Conservation (phyloP, 2,113 vertebrate species). For the Leucosticte australis region DNA sequence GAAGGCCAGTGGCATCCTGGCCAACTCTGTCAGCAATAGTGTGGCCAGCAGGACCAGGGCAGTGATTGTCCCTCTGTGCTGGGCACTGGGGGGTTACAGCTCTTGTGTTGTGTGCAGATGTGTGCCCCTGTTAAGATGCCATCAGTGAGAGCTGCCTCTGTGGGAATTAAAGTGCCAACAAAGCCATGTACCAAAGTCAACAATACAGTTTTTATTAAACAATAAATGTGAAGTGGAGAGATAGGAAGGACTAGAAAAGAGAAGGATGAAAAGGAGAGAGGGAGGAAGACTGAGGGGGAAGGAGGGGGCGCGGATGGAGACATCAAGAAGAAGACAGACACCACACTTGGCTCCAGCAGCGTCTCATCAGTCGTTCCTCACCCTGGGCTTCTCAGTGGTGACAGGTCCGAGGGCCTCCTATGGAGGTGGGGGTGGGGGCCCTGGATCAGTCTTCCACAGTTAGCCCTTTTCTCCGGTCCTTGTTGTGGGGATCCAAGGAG, state of each 20-base stretch:
- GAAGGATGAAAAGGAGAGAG: background rate
- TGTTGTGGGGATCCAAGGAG: background rate
- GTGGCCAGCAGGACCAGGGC: no score
- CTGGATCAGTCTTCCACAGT: fast-evolving
- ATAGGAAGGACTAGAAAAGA: background rate
- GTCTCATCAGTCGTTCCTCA: fast-evolving
- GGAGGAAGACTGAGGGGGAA: fast-evolving
- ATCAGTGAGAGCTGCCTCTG: no score
- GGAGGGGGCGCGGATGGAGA: fast-evolving
- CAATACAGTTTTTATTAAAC: background rate
- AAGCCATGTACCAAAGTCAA: background rate
- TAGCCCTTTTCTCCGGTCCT: background rate
- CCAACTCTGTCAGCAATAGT: no score
- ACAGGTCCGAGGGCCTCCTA: background rate
- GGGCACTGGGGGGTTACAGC: no score
- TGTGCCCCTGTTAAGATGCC: no score
- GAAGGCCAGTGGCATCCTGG: no score
- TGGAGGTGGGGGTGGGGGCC: background rate
- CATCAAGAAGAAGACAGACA: background rate
- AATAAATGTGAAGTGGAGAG: background rate
- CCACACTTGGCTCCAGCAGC: fast-evolving
- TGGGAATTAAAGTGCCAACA: no score
- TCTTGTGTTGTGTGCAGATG: no score
- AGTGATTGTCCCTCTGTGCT: no score
- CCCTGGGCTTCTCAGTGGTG: fast-evolving